Percentiles rank a stretch among this genome's conserved stretches.
phyloP scores from a whole-genome alignment of 1,140 invertebrate species.

The Sitodiplosis mosellana region DNA sequence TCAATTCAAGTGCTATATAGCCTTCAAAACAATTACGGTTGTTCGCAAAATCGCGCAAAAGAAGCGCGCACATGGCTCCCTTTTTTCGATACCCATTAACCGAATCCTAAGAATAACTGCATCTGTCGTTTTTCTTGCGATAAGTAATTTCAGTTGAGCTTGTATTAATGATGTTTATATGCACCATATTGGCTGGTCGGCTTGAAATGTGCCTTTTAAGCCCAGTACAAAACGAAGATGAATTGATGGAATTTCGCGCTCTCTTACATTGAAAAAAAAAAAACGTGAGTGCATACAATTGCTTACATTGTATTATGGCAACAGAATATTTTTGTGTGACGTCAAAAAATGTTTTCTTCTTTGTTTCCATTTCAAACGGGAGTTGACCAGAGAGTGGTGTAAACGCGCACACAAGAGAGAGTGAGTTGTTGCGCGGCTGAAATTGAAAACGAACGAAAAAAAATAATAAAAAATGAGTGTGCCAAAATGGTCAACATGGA shows the following conservation, averaged over 20 bases:
- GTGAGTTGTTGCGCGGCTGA: neutral
- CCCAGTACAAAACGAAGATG: no score
- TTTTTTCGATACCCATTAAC: neutral
- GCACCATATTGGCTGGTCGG: no score
- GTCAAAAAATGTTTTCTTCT: neutral
- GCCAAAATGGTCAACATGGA: neutral
- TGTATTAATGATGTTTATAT: neutral
- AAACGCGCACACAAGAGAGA: neutral
- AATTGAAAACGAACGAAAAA: neutral
- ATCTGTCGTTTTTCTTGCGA: neutral
- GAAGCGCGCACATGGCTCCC: no score
- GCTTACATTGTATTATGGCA: no score
- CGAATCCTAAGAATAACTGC: neutral
- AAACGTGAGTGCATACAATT: neutral
- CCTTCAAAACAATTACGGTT: no score
- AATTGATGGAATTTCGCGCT: neutral
- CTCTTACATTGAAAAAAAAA: neutral
- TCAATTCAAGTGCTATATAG: no score
- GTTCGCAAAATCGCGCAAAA: no score
- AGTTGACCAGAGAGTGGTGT: neutral
- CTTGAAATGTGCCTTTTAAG: no score
- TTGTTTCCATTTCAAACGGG: neutral
- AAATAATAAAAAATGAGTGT: neutral
- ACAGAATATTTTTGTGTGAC: no score
- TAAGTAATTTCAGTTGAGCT: no score